Conservation (phyloP, 2,797 vertebrate genomes). For the Anniella stebbinsi region DNA sequence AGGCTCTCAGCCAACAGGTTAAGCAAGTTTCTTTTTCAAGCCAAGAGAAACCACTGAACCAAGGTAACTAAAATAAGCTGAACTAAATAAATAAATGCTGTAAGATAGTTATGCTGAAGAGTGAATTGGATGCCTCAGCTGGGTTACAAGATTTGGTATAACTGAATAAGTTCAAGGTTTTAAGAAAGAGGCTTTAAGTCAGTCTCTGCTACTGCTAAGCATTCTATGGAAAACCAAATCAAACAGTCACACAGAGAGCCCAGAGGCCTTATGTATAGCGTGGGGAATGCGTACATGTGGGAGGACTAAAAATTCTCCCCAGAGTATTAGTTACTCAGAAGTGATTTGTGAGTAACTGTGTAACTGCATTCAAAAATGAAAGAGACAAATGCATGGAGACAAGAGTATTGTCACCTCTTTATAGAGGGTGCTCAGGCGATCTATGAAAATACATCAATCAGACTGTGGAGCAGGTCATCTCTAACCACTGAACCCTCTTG, state of each 20-base stretch:
- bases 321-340: constrained; percentile 27
- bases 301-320: background rate
- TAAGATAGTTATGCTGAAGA: constrained; percentile 24
- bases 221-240: background rate
- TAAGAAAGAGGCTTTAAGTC: background rate
- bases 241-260: background rate
- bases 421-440: background rate
- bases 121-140: constrained; percentile 27
- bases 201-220: constrained; percentile 7
- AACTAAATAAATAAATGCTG: constrained; percentile 42
- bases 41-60: constrained; percentile 35
- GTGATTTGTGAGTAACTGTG: background rate
- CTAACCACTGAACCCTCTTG: background rate
- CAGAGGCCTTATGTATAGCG: background rate
- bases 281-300: background rate
- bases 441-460: background rate
- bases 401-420: background rate
- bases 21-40: constrained; percentile 42
- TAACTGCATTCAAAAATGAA: background rate
- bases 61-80: constrained; percentile 48
- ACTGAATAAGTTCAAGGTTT: constrained; percentile 39
- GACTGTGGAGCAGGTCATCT: background rate
- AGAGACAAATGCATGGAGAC: background rate
- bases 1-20: constrained; percentile 37
- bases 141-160: background rate